Percentiles rank a stretch among this genome's conserved stretches.
Conservation (phyloP, 2,797 vertebrate genomes). For the Natrix natrix region DNA sequence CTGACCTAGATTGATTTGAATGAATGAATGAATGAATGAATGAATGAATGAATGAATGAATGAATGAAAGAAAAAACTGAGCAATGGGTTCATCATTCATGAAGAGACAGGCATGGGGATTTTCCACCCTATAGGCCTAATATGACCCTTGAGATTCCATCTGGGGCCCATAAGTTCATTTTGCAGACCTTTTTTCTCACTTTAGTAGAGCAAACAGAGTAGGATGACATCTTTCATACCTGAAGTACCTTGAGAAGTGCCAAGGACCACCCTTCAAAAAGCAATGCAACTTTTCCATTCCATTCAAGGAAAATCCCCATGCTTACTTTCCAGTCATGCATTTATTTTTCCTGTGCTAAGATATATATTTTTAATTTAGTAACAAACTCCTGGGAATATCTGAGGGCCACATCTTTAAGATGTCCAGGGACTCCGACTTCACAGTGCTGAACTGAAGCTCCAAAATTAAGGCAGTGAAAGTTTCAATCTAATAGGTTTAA, state of each 20-base stretch:
- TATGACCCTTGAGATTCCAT: not conserved
- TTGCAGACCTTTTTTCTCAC: not conserved
- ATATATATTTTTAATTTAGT: not conserved
- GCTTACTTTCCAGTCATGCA: not conserved
- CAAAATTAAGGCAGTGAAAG: not conserved
- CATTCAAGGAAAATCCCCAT: not conserved
- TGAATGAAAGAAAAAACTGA: not conserved
- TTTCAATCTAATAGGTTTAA: not conserved
- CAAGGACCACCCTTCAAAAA: not conserved
- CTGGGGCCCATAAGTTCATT: not conserved
- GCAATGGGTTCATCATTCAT: not conserved
- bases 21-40: not conserved
- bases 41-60: not conserved
- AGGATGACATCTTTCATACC: not conserved
- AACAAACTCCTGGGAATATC: not conserved
- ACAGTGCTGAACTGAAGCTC: not conserved
- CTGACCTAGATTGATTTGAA: too few species aligned
- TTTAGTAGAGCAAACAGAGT: not conserved
- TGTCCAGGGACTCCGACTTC: not conserved
- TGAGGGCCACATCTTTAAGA: not conserved
- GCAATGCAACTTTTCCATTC: not conserved
- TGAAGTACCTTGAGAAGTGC: not conserved
- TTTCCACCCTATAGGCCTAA: not conserved
- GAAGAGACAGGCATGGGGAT: not conserved
- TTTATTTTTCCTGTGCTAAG: not conserved